phyloP scores from a whole-genome alignment of 2,113 vertebrate species.

The Numenius arquata region DNA sequence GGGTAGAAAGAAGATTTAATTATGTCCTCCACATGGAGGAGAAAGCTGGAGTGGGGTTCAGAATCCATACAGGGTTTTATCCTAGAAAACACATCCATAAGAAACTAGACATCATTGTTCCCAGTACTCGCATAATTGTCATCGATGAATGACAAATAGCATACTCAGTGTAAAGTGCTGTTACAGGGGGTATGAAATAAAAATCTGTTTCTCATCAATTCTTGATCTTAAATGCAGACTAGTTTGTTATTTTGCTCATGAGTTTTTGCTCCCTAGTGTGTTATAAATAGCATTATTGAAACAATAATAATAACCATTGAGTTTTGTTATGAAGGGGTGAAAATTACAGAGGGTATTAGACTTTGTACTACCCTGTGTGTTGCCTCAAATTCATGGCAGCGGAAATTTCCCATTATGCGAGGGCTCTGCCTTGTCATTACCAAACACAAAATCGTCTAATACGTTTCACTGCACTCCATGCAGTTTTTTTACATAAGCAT shows the following conservation, averaged over 20 bases:
- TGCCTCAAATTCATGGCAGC: conserved; percentile 32
- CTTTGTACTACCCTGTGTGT: conserved; percentile 25
- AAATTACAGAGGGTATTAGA: conserved; percentile 34
- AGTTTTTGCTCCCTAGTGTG: conserved; percentile 29
- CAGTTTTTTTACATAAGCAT: conserved; percentile 28
- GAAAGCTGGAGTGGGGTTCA: neutral
- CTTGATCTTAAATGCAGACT: conserved; percentile 29
- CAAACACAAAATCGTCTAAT: neutral
- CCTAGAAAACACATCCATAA: conserved; percentile 39
- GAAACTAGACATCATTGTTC: conserved; percentile 27
- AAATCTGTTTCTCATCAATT: conserved; percentile 61
- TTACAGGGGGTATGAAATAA: conserved; percentile 50
- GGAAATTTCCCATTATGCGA: conserved; percentile 47
- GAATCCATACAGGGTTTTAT: neutral
- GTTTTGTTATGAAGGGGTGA: conserved; percentile 24
- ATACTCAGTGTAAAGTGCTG: conserved; percentile 4
- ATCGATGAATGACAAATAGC: conserved; percentile 25
- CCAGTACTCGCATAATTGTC: conserved; percentile 29
- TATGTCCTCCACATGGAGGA: neutral
- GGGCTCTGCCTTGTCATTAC: conserved; percentile 32
- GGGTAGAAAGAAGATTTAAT: neutral
- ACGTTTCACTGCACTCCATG: conserved; percentile 11
- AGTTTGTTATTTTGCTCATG: conserved; percentile 33
- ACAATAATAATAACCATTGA: conserved; percentile 49
- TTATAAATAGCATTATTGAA: conserved; percentile 55